A percentile compares a stretch with the other conserved stretches of the same genome.
Conservation (phyloP, 2,113 vertebrate genomes). For the Corythaixoides concolor region DNA sequence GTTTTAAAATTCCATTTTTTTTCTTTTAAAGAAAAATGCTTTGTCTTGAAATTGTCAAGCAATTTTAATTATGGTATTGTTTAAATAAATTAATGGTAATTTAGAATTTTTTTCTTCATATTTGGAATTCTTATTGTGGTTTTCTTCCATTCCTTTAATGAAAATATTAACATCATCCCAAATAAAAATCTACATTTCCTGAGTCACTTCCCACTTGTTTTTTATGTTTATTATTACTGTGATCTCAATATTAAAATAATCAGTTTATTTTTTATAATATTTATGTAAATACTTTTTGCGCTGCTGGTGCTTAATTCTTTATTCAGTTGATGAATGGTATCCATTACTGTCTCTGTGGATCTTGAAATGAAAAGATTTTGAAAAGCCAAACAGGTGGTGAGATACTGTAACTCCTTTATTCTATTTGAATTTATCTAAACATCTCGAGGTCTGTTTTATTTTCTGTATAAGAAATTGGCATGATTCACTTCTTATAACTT, state of each 20-base stretch:
- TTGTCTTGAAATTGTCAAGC: neutral
- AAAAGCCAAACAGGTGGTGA: slow-evolving; percentile 2
- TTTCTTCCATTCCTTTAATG: neutral
- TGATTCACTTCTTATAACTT: slow-evolving; percentile 1
- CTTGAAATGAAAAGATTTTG: slow-evolving; percentile 9
- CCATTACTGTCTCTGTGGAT: neutral
- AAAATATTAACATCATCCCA: neutral
- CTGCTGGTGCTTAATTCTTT: neutral
- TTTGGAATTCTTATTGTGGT: neutral
- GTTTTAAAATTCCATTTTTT: neutral
- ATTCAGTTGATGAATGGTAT: slow-evolving; percentile 13
- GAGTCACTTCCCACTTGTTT: neutral
- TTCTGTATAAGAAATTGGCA: neutral
- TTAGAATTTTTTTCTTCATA: neutral
- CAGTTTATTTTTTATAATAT: neutral
- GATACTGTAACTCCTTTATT: neutral
- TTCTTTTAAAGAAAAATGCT: neutral
- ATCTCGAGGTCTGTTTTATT: neutral
- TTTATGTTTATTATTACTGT: neutral
- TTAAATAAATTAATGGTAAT: neutral
- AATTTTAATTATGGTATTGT: neutral
- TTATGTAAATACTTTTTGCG: neutral
- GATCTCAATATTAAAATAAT: slow-evolving; percentile 4
- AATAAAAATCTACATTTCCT: neutral
- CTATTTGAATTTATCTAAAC: neutral